Evolutionary conservation across 1,140 invertebrate species (phyloP).

Genomic region (Cydia amplana): DNA sequence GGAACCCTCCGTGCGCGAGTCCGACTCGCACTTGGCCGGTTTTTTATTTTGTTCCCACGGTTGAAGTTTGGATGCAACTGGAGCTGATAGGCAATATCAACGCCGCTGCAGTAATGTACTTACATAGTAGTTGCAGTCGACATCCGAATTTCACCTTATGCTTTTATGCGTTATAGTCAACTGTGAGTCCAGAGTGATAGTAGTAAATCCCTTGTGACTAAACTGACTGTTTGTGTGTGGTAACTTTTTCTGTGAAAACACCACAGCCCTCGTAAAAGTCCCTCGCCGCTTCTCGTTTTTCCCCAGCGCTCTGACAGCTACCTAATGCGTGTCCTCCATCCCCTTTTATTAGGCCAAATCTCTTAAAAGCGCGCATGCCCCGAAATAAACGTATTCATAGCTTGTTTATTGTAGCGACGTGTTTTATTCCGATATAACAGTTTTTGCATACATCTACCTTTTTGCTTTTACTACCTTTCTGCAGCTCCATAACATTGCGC

Average conservation of each 20-base stretch:
- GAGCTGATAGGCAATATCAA: no score
- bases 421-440: constrained; percentile 21
- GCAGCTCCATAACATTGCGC: background rate
- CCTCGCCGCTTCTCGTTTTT: background rate
- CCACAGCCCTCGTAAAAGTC: background rate
- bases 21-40: no score
- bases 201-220: no score
- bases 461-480: constrained; percentile 1
- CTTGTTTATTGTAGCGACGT: constrained; percentile 29
- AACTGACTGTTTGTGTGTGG: no score
- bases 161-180: no score
- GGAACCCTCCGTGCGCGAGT: no score
- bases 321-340: background rate
- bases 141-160: no score
- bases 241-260: background rate
- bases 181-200: no score
- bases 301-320: background rate
- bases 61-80: no score
- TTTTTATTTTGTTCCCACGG: no score
- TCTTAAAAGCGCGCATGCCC: constrained; percentile 31
- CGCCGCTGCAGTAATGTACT: no score
- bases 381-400: constrained; percentile 32
- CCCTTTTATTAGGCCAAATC: constrained; percentile 30
- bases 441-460: constrained; percentile 15
- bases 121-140: no score